Evolutionary conservation across 2,113 vertebrate genomes (phyloP), one percentile per base, ranked within the genome.

Genomic region (Fregetta grallaria): DNA sequence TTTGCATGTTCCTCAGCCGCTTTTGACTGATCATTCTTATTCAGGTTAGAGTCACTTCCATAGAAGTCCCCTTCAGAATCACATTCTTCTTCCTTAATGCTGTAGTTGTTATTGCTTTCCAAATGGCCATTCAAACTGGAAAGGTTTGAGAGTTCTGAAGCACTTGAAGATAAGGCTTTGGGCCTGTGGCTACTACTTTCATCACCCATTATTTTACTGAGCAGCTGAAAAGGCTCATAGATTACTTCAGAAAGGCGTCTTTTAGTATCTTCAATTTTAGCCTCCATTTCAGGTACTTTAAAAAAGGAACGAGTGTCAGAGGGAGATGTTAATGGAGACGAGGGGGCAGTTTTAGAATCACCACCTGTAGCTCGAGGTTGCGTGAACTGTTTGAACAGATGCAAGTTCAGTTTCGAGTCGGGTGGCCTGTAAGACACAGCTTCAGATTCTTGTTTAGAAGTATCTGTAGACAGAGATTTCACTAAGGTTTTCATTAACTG

Each of bases 151-250:
- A 99, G 99, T 96, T 99, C 99, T 40, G 99, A 99, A 73, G 99
- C 99, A 96, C 99, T 99, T 94, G 99, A 99, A 92, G 99, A 99
- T 97, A 99, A 98, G 70, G 98, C 99, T 98, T 99, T 99, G 97
- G 99, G 98, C 71, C 99, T 98, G 94, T 98, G 98, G 97, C 98
- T 98, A 84, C 98, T 97, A 63, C 98, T 97, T 97, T 99, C 99
- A n/a, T 99, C 99, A 27, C 99, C 99, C 88, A 99, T 99, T 76
- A 99, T 99, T 98, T 99, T 99, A 95, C 99, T 99, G 73, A 99
- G 98, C 93, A 99, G 99, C 98, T 99, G 99, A 91, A 99, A 97
- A 93, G 99, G 99, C 91, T 99, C 99, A 20, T 98, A 99, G 96
- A 99, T 99, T 20, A 99, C 99, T 97, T 99, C 99, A 1, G 99